These are phyloP conservation scores for Sarcophaga rosellei DNA, from an alignment of 2,888 invertebrate species.

Conservation along the genomic window DNA sequence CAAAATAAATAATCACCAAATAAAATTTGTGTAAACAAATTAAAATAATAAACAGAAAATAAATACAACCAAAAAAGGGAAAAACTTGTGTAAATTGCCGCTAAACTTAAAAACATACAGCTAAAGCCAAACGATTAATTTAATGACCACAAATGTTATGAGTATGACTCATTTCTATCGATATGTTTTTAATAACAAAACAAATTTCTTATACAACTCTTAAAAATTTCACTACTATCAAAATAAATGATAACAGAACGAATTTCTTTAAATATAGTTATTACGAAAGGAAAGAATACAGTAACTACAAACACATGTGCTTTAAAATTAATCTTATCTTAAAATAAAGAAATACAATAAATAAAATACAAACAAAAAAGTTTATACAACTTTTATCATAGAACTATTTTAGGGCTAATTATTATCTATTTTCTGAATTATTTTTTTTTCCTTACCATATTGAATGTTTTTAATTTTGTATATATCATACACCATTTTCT, in stretches of 20 bases:
- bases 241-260: slow-evolving; percentile 22
- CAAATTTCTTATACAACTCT: not conserved
- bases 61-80: not conserved
- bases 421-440: slow-evolving; percentile 11
- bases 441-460: slow-evolving; percentile 58
- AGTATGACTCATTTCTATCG: slow-evolving; percentile 25
- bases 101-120: not conserved
- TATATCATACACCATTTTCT: slow-evolving; percentile 52
- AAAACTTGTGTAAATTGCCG: not conserved
- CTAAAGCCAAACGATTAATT: not conserved
- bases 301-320: not conserved
- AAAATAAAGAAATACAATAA: slow-evolving; percentile 1
- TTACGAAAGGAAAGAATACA: slow-evolving; percentile 16
- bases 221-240: slow-evolving; percentile 3
- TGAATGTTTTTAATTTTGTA: slow-evolving; percentile 38
- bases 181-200: slow-evolving; percentile 10
- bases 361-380: not conserved
- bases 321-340: slow-evolving; percentile 49
- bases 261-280: slow-evolving; percentile 32
- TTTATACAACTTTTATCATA: slow-evolving; percentile 1
- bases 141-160: not conserved
- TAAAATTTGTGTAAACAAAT: slow-evolving; percentile 26
- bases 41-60: not conserved
- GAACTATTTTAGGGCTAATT: too few species aligned
- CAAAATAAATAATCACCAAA: slow-evolving; percentile 15